Evolutionary conservation across 2,113 vertebrate species (phyloP), one percentile per base, ranked within the genome.

Genomic region (Acrocephalus kingi): DNA sequence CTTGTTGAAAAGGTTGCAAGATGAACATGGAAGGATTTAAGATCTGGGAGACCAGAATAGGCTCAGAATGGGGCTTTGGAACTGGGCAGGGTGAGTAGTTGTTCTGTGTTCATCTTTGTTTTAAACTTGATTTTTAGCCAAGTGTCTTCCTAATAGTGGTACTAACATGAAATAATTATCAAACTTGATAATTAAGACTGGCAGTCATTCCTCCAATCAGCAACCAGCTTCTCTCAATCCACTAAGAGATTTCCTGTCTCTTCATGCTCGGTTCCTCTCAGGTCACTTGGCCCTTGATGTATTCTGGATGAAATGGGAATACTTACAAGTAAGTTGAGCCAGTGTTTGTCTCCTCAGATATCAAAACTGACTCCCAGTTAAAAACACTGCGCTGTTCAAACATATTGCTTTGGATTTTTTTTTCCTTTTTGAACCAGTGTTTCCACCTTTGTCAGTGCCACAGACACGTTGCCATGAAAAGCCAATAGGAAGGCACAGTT

Each of bases 391-490:
- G 11, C 51, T 74, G n/a, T 58, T 90, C 41, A 81, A 93, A 88
- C 15, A 49, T 31, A 55, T 41, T 74, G 45, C 41, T 91, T 75
- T 72, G 27, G 19, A 14, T 25, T 72, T 61, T 91, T 71, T 94
- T 76, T 80, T 14, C 21, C 28, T 33, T 83, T 94, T 86, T 71
- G 89, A 86, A 67, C 61, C 54, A 33, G 35, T 66, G 62, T 94
- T 96, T 96, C 89, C 77, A 87, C 84, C 89, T 88, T 69, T 92
- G 78, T 73, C 25, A 37, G 58, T 58, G 76, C 54, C 90, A 90
- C 74, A 72, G 76, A 72, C 30, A 15, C 1, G 0, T 87, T 9
- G 5, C 94, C 76, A 75, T 58, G 73, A 95, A 85, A 93, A 84
- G 46, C 31, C 85, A 93, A 69, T 95, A 72, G 76, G 88, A 90